Evolutionary conservation across 2,797 vertebrate species (phyloP).

Genomic region (Danionella dracula): DNA sequence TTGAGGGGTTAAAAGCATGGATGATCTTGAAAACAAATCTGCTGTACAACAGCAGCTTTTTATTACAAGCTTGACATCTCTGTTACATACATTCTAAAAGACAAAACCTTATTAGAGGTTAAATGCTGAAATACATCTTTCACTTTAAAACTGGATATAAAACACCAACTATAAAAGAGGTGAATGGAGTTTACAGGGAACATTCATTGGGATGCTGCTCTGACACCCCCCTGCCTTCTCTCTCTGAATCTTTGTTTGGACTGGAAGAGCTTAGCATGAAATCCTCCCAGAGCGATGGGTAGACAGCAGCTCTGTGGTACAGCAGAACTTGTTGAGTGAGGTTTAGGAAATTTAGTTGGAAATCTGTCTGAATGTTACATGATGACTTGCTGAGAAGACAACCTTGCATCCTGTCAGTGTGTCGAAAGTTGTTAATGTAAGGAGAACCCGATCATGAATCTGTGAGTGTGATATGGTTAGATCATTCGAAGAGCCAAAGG

Average conservation of each 20-base stretch:
- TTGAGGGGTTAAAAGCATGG: no score
- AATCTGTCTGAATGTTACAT: conserved; percentile 13
- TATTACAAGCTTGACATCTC: no score
- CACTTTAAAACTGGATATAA: no score
- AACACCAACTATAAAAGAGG: no score
- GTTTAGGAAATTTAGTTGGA: conserved; percentile 8
- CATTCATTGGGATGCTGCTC: conserved; percentile 30
- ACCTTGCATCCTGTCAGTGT: neutral
- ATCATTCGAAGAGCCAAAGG: no score
- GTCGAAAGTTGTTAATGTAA: neutral
- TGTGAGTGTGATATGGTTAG: neutral
- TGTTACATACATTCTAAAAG: no score
- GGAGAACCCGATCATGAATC: neutral
- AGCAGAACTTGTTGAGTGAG: conserved; percentile 22
- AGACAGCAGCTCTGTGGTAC: neutral
- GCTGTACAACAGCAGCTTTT: no score
- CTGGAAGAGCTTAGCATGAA: conserved; percentile 26
- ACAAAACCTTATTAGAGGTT: no score
- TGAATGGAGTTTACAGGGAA: conserved; percentile 18
- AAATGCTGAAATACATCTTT: no score
- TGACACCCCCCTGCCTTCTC: conserved; percentile 7
- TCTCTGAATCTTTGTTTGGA: neutral
- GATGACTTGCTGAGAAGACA: conserved; percentile 9
- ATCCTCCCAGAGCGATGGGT: conserved; percentile 19
- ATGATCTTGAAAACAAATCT: no score